phyloP scores from a whole-genome alignment of 2,888 invertebrate genomes.

The Helobdella robusta region DNA sequence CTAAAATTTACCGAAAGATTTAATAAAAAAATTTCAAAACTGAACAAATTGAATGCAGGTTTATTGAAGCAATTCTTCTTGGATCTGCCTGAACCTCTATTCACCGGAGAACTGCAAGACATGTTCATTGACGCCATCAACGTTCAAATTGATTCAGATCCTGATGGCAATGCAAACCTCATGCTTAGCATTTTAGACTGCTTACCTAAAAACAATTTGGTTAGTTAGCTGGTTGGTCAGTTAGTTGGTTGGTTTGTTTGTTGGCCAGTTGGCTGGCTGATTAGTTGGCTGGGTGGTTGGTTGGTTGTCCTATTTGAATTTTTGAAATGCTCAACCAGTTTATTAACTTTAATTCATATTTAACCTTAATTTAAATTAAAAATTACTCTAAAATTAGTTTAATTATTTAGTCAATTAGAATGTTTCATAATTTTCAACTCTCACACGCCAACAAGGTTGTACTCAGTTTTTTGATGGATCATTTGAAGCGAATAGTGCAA shows the following conservation, averaged over 20 bases:
- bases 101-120: slow-evolving; percentile 25
- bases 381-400: background rate
- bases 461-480: slow-evolving; percentile 24
- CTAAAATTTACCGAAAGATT: too few species aligned
- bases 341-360: background rate
- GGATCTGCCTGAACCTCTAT: slow-evolving; percentile 28
- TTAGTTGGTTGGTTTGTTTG: too few species aligned
- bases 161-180: slow-evolving; percentile 23
- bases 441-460: slow-evolving; percentile 5
- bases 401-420: background rate
- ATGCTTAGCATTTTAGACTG: slow-evolving; percentile 30
- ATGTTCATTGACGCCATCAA: slow-evolving; percentile 29
- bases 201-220: slow-evolving; percentile 27
- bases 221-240: too few species aligned
- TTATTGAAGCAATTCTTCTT: slow-evolving; percentile 25
- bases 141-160: slow-evolving; percentile 25
- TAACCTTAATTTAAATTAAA: background rate
- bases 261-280: too few species aligned
- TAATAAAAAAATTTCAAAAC: too few species aligned
- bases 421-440: background rate
- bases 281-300: too few species aligned
- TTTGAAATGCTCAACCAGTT: background rate
- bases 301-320: background rate
- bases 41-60: slow-evolving; percentile 20
- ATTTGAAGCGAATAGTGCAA: slow-evolving; percentile 23